phyloP scores from a whole-genome alignment of 1,140 invertebrate genomes.

The Trialeurodes vaporariorum region DNA sequence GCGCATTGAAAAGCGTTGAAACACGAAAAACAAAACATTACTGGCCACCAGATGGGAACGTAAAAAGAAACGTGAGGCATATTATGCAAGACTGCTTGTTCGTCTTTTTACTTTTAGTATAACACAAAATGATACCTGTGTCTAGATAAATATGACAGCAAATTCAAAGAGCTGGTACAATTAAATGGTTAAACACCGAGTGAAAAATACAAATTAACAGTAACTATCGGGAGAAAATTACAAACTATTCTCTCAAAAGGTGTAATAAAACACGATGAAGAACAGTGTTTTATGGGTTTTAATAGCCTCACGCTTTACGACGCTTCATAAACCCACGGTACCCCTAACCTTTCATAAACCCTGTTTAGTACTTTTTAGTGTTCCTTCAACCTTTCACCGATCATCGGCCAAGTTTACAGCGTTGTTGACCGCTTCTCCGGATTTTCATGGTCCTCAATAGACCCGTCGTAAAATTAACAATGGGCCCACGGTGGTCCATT shows the following conservation, averaged over 20 bases:
- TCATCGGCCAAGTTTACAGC: neutral
- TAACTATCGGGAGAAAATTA: neutral
- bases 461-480: neutral
- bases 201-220: neutral
- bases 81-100: no score
- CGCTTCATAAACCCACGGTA: neutral
- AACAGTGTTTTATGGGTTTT: neutral
- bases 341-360: neutral
- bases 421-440: neutral
- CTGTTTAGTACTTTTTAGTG: constrained; percentile 1
- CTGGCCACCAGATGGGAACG: no score
- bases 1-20: no score
- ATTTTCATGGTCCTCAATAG: neutral
- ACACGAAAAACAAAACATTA: no score
- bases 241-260: neutral
- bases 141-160: neutral
- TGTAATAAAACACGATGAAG: neutral
- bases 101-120: neutral
- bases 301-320: neutral
- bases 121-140: neutral
- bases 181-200: neutral
- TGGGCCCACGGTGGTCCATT: neutral
- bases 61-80: no score
- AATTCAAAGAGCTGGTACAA: neutral
- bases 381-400: neutral